Evolutionary conservation across 1,140 invertebrate species (phyloP).

Genomic region (Lucilia sericata): DNA sequence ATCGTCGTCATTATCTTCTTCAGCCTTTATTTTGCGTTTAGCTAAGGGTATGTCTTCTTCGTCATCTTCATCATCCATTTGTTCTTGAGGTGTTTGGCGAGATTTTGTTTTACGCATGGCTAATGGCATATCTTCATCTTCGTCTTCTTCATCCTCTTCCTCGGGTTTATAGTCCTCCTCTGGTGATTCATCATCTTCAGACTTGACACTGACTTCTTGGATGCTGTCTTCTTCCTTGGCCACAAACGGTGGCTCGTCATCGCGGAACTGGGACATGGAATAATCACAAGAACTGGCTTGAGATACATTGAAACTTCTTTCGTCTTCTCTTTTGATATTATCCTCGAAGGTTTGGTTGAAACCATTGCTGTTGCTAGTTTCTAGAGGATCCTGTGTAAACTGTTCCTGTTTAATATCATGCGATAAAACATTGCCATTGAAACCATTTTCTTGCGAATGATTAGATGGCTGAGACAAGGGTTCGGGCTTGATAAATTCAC

Average conservation of each 20-base stretch:
- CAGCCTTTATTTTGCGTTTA: slow-evolving; percentile 60
- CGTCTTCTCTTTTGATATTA: slow-evolving; percentile 58
- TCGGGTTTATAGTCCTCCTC: slow-evolving; percentile 63
- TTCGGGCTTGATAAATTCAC: slow-evolving; percentile 66
- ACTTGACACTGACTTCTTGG: slow-evolving; percentile 56
- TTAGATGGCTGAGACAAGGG: slow-evolving; percentile 67
- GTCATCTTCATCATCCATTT: slow-evolving; percentile 68
- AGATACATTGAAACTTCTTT: slow-evolving; percentile 66
- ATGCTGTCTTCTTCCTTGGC: slow-evolving; percentile 57
- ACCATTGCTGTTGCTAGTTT: slow-evolving; percentile 47
- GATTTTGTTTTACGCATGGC: slow-evolving; percentile 66
- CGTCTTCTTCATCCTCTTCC: slow-evolving; percentile 75
- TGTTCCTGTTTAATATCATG: slow-evolving; percentile 47
- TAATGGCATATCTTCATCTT: slow-evolving; percentile 66
- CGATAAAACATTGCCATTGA: slow-evolving; percentile 66
- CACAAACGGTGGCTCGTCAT: slow-evolving; percentile 68
- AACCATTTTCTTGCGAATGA: slow-evolving; percentile 66
- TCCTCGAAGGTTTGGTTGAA: slow-evolving; percentile 58
- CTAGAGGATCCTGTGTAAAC: slow-evolving; percentile 43
- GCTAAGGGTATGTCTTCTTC: slow-evolving; percentile 86
- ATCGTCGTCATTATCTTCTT: slow-evolving; percentile 68
- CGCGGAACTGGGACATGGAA: slow-evolving; percentile 74
- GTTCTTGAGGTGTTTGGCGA: slow-evolving; percentile 63
- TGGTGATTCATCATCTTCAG: slow-evolving; percentile 64
- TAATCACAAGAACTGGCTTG: slow-evolving; percentile 76